A percentile compares a stretch with the other conserved stretches of the same genome.
phyloP scores from a whole-genome alignment of 2,888 invertebrate genomes.

The Phragmatobia fuliginosa region DNA sequence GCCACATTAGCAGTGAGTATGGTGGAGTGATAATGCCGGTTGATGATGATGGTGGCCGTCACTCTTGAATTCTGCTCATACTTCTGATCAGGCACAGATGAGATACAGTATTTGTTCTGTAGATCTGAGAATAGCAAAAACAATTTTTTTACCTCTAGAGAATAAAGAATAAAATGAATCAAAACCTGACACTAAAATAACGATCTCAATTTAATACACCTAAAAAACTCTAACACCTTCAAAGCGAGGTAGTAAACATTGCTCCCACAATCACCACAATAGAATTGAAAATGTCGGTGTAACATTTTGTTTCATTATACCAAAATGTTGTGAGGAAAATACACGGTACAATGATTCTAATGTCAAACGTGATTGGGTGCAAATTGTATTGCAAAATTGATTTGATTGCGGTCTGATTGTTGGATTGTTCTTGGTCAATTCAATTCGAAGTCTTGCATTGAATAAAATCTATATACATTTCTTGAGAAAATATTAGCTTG shows the following conservation, averaged over 20 bases:
- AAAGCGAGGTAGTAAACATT: constrained; percentile 22
- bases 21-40: too few species aligned
- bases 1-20: too few species aligned
- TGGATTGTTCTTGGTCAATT: background rate
- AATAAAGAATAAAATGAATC: too few species aligned
- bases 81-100: too few species aligned
- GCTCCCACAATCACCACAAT: constrained; percentile 5
- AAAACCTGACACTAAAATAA: too few species aligned
- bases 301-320: constrained; percentile 16
- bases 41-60: too few species aligned
- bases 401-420: constrained; percentile 2
- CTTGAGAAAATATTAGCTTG: background rate
- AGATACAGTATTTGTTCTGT: too few species aligned
- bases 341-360: constrained; percentile 3
- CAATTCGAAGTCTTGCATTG: background rate
- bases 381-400: background rate
- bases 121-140: too few species aligned
- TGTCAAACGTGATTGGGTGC: constrained; percentile 10
- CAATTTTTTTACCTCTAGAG: too few species aligned
- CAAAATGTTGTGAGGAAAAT: constrained; percentile 1
- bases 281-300: constrained; percentile 17
- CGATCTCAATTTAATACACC: background rate
- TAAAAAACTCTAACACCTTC: background rate
- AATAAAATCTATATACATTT: too few species aligned
- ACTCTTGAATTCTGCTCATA: too few species aligned